Evolutionary conservation across 2,888 invertebrate genomes (phyloP).

Genomic region (Trilocha varians): DNA sequence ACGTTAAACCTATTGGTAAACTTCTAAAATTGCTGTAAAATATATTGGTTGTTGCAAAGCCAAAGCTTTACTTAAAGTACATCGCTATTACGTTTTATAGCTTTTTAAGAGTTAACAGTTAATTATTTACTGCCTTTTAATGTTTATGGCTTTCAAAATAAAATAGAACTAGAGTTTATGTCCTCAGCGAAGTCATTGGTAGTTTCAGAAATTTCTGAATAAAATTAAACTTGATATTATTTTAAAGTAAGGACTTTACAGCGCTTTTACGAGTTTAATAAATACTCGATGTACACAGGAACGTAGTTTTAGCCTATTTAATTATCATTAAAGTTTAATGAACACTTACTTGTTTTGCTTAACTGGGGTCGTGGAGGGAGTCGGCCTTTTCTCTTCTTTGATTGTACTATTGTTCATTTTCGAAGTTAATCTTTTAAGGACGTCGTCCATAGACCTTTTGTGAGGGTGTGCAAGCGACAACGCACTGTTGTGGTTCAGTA

Average conservation of each 20-base stretch:
- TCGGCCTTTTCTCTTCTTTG: slow-evolving; percentile 80
- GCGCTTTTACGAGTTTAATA: no score
- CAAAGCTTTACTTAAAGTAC: slow-evolving; percentile 18
- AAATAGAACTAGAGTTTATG: not conserved
- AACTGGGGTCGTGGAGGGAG: slow-evolving; percentile 79
- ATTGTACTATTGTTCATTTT: slow-evolving; percentile 87
- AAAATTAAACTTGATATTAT: no score
- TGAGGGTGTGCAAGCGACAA: slow-evolving; percentile 66
- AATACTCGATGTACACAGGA: no score
- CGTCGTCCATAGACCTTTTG: slow-evolving; percentile 93
- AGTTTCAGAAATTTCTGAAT: no score
- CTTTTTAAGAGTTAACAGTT: slow-evolving; percentile 26
- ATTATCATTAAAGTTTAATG: not conserved
- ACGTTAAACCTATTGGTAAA: not conserved
- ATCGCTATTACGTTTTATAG: slow-evolving; percentile 29
- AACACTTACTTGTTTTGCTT: slow-evolving; percentile 70
- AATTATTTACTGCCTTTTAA: slow-evolving; percentile 27
- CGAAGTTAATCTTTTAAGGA: slow-evolving; percentile 87
- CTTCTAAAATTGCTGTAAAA: not conserved
- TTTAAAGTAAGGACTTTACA: no score
- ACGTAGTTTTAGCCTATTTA: not conserved
- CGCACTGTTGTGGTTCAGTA: slow-evolving; percentile 76
- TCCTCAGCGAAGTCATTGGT: not conserved
- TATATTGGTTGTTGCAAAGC: slow-evolving; percentile 7
- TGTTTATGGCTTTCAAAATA: not conserved